Evolutionary conservation across 2,113 vertebrate genomes (phyloP), one percentile per base, ranked within the genome.

Genomic region (Dicaeum eximium): DNA sequence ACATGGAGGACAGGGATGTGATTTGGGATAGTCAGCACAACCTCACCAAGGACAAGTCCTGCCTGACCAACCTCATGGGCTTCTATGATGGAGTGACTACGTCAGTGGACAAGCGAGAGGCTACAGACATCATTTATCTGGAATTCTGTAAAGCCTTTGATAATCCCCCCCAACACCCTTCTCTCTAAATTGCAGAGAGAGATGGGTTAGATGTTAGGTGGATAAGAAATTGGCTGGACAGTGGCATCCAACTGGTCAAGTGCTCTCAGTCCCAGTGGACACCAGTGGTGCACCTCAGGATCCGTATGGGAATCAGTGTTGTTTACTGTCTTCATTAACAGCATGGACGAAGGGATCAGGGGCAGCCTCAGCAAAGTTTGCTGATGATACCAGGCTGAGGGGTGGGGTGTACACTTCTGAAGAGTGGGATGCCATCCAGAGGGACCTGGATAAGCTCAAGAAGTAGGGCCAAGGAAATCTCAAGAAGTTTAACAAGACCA

Each of bases 291-390:
- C 15, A 15, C 11, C 21, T 35, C 16, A 35, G 30, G 13, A 25
- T 30, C 60, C 1, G 0, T 25, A 7, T 2, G 15, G 53, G 53
- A 57, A 12, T 21, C 21, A 22, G 21, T 1, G 1, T 16, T 33
- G 6, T 17, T 38, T 53, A 23, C 3, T 45, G 20, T 33, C 45
- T 8, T 53, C 27, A 11, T 45, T 15, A 16, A 10, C 1, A 0
- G n/a, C 22, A 23, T 2, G 8, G 18, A 27, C 6, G 2, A 33
- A 45, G 54, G 19, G 12, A 60, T 33, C 2, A 1, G 45, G 33
- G 6, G 6, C 37, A 58, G 4, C 14, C 27, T 37, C 38, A 60
- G 23, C 15, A 23, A 23, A 28, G 13, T 45, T 35, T 45, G n/a
- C 15, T 38, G 38, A 28, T 28, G 18, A 31, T 35, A 53, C 38